These are phyloP conservation scores for Zonotrichia leucophrys DNA, from an alignment of 2,113 vertebrate genomes.

Conservation along the genomic window DNA sequence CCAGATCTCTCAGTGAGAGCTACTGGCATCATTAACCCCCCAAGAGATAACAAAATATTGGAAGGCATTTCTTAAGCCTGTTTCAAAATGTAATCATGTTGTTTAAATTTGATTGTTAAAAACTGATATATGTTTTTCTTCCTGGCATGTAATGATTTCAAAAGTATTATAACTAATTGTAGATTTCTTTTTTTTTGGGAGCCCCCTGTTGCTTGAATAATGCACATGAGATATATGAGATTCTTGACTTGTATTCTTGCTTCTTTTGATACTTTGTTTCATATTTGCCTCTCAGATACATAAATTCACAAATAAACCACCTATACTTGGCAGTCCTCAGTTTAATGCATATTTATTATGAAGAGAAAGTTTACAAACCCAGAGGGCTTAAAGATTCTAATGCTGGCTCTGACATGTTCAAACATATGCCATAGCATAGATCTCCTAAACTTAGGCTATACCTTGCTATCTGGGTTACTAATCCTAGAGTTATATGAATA, in stretches of 20 bases:
- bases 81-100: slow-evolving; percentile 13
- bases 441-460: slow-evolving; percentile 16
- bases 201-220: neutral
- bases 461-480: neutral
- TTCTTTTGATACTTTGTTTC: slow-evolving; percentile 44
- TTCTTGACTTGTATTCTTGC: neutral
- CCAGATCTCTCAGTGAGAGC: neutral
- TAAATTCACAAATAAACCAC: slow-evolving; percentile 43
- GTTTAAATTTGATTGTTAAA: neutral
- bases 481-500: neutral
- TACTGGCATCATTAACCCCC: slow-evolving; percentile 1
- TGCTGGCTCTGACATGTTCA: slow-evolving; percentile 2
- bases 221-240: neutral
- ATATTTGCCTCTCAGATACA: slow-evolving; percentile 26
- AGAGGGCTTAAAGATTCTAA: slow-evolving; percentile 51
- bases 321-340: slow-evolving; percentile 33
- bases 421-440: neutral
- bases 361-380: slow-evolving; percentile 38
- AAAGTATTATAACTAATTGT: neutral
- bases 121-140: neutral
- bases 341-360: slow-evolving; percentile 11
- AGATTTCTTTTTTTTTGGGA: slow-evolving; percentile 4
- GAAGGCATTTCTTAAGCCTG: neutral
- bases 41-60: neutral
- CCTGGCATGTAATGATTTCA: neutral